These are phyloP conservation scores for Adelosebastes latens DNA, from an alignment of 2,797 vertebrate genomes.

Conservation along the genomic window DNA sequence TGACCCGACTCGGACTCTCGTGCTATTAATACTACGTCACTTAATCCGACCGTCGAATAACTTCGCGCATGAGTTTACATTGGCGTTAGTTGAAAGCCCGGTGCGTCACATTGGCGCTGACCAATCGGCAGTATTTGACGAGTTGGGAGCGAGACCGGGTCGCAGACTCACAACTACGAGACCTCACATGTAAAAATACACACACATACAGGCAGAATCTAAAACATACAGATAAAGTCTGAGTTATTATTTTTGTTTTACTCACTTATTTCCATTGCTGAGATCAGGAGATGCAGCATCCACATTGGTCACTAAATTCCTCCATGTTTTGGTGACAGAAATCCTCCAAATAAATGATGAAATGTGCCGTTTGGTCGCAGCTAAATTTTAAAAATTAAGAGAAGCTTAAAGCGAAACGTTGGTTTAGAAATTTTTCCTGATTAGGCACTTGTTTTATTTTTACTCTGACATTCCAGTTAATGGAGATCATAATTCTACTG, in stretches of 20 bases:
- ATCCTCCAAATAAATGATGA: neutral
- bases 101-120: no score
- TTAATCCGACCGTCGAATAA: no score
- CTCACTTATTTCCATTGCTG: neutral
- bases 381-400: neutral
- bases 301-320: neutral
- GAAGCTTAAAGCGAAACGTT: neutral
- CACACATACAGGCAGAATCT: neutral
- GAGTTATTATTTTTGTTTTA: neutral
- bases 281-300: neutral
- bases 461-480: conserved; percentile 7
- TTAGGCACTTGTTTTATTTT: neutral
- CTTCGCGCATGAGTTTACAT: no score
- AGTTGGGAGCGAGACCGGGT: no score
- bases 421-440: neutral
- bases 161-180: neutral
- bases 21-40: no score
- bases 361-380: neutral
- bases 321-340: neutral
- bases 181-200: neutral
- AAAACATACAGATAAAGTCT: neutral
- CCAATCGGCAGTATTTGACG: no score
- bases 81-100: no score
- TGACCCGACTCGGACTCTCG: no score
- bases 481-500: neutral